Evolutionary conservation across 2,888 invertebrate species (phyloP).

Genomic region (Chrysolina americana): DNA sequence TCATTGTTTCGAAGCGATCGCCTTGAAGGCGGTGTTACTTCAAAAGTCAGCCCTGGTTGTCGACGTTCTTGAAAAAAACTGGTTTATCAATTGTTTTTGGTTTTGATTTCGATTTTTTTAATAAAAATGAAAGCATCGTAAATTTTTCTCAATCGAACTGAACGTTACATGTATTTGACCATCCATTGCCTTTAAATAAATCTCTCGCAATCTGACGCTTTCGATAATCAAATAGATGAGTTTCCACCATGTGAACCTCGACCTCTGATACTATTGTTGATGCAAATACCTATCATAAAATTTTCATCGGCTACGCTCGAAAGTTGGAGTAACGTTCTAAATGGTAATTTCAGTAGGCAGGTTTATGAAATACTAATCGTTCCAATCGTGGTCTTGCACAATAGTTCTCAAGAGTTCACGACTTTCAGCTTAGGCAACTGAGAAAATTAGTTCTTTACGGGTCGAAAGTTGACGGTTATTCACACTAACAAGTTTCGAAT

Average conservation of each 20-base stretch:
- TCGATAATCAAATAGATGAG: background rate
- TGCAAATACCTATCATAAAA: constrained; percentile 9
- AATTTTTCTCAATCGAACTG: background rate
- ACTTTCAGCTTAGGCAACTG: background rate
- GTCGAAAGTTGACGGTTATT: background rate
- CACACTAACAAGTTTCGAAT: background rate
- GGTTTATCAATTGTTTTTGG: background rate
- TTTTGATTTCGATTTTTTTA: background rate
- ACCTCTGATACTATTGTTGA: constrained; percentile 13
- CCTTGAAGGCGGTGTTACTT: too few species aligned
- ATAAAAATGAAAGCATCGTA: background rate
- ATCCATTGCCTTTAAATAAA: background rate
- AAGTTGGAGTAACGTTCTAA: constrained; percentile 14
- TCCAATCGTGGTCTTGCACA: constrained; percentile 9
- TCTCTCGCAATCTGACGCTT: background rate
- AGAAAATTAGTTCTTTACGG: constrained; percentile 3
- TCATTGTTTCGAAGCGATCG: too few species aligned
- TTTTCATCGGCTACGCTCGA: constrained; percentile 13
- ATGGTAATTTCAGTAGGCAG: constrained; percentile 20
- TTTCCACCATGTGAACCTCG: background rate
- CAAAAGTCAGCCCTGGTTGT: too few species aligned
- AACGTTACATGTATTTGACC: background rate
- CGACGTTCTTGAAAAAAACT: background rate
- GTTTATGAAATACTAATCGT: constrained; percentile 12
- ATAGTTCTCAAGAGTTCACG: constrained; percentile 19